Conservation (phyloP, 2,797 vertebrate species). For the Poecilia wingei region DNA sequence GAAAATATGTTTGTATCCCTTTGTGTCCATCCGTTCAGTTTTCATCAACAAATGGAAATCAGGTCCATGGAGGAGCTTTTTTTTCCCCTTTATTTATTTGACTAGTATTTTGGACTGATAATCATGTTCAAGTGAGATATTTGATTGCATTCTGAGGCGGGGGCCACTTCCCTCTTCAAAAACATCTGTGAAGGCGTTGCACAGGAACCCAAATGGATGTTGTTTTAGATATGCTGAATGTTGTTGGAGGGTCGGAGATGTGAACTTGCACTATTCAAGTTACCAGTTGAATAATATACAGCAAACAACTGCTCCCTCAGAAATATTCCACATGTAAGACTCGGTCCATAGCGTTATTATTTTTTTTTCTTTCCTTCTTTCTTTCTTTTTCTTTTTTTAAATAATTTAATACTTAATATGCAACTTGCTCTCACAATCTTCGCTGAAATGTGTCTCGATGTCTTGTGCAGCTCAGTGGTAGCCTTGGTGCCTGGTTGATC, state of each 20-base stretch:
- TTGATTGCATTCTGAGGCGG: conserved; percentile 63
- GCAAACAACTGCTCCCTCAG: conserved; percentile 31
- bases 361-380: conserved; percentile 68
- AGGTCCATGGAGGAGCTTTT: conserved; percentile 63
- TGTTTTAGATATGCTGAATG: conserved; percentile 67
- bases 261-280: conserved; percentile 80
- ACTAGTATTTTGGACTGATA: conserved; percentile 76
- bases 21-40: conserved; percentile 63
- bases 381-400: conserved; percentile 62
- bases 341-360: conserved; percentile 62
- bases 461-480: conserved; percentile 60
- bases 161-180: conserved; percentile 53
- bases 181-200: conserved; percentile 73
- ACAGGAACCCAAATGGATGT: conserved; percentile 65
- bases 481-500: conserved; percentile 86
- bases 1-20: conserved; percentile 65
- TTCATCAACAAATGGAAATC: conserved; percentile 76
- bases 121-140: conserved; percentile 73
- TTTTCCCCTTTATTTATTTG: conserved; percentile 82
- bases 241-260: conserved; percentile 52
- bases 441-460: conserved; percentile 75
- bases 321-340: conserved; percentile 50
- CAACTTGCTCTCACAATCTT: conserved; percentile 91
- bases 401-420: conserved; percentile 84
- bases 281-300: conserved; percentile 56